Evolutionary conservation across 1,140 invertebrate species (phyloP), one percentile per base, ranked within the genome.

Genomic region (Anoplolepis gracilipes): DNA sequence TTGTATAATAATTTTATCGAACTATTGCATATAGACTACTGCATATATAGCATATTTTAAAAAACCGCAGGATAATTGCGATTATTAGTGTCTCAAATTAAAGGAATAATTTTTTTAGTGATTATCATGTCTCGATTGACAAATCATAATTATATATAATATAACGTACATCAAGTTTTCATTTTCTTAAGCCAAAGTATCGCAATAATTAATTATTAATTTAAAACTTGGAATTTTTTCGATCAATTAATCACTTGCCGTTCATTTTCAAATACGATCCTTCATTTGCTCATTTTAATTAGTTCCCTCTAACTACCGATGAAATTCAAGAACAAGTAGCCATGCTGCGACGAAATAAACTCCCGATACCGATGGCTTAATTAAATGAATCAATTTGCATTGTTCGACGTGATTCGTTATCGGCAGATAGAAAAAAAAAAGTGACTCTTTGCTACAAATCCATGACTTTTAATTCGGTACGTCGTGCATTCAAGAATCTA

Each of bases 401-500:
- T 10, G 22, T 46, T 39, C 6, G 33, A 81, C 25, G 49, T 57
- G 65, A 81, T 81, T 70, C 10, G 49, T 72, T 59, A 81, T 70
- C 65, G 25, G 25, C 7, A 13, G 25, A 36, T 30, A 36, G 25
- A 8, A 79, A 79, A 65, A 49, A 49, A 78, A 1, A n/a, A n/a
- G n/a, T 6, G 30, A 3, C 13, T 19, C 30, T 72, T 55, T 42
- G 6, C 13, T 57, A n/a, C 53, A 61, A 72, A 59, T 82, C 28
- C 19, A 49, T 3, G 46, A 36, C 25, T 61, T 55, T 81, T 81
- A 72, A 72, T 19, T 10, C 11, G 65, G 13, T 70, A 61, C 19
- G 53, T 79, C 67, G 53, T 59, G 65, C 53, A 25, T 81, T 81
- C 64, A 72, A 81, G 49, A 59, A 72, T 49, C 25, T 33, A 49